A percentile compares a stretch with the other conserved stretches of the same genome.
Evolutionary conservation across 2,888 invertebrate genomes (phyloP).

Genomic region (Euplexia lucipara): DNA sequence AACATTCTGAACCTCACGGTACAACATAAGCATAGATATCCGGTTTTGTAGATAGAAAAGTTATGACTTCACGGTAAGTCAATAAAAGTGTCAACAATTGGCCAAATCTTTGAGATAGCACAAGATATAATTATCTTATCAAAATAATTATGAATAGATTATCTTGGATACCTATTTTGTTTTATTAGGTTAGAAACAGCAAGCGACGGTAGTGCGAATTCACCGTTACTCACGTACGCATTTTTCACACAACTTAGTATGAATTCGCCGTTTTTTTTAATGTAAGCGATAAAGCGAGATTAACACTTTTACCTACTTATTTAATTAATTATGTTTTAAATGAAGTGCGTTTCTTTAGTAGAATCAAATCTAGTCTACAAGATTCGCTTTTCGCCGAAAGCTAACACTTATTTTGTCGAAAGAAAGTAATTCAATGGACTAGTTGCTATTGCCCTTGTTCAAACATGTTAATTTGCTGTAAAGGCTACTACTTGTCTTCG

Average conservation of each 20-base stretch:
- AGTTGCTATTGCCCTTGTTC: no score
- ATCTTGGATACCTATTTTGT: neutral
- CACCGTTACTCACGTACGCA: constrained; percentile 23
- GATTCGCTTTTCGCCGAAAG: no score
- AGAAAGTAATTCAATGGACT: no score
- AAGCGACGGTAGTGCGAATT: neutral
- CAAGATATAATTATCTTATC: neutral
- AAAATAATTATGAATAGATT: neutral
- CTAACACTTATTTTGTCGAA: no score
- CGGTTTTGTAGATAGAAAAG: neutral
- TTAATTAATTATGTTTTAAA: no score
- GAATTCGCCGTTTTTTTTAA: neutral
- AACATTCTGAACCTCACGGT: neutral
- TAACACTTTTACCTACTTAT: no score
- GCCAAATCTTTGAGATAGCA: constrained; percentile 9
- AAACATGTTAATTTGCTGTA: no score
- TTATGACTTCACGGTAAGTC: neutral
- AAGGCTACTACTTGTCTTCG: no score
- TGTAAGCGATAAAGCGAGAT: neutral
- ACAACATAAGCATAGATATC: no score
- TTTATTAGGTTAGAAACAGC: neutral
- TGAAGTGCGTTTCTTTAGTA: no score
- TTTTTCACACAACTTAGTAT: neutral
- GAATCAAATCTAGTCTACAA: no score
- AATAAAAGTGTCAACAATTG: constrained; percentile 24